Conservation (phyloP, 92 coral and sea anemone species). For the Meandrina meandrites region DNA sequence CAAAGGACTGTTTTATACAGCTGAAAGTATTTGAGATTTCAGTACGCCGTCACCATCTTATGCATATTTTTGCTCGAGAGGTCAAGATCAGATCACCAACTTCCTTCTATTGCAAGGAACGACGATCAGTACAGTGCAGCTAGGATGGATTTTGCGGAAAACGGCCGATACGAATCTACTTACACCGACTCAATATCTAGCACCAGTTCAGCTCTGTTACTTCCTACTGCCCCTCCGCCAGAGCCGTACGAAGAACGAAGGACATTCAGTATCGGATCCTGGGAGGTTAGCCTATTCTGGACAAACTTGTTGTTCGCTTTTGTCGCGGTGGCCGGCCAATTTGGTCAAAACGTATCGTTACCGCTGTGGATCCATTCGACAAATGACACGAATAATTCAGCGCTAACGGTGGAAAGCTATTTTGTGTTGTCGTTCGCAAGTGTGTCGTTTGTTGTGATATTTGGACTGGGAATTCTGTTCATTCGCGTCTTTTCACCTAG, state of each 20-base stretch:
- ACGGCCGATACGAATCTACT: neutral
- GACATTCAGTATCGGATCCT: conserved; percentile 45
- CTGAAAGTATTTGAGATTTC: no score
- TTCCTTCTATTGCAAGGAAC: neutral
- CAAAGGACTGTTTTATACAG: no score
- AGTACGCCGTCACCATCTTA: no score
- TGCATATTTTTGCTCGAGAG: no score
- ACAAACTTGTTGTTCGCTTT: conserved; percentile 68
- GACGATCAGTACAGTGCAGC: neutral
- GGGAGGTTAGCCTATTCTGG: conserved; percentile 35
- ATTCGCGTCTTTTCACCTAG: conserved; percentile 50
- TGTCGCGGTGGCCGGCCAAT: conserved; percentile 61
- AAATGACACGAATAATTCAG: conserved; percentile 5
- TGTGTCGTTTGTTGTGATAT: conserved; percentile 69
- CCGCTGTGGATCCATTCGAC: conserved; percentile 81
- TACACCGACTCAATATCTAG: neutral
- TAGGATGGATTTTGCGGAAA: neutral
- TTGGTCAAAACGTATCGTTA: conserved; percentile 67
- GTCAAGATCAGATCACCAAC: neutral
- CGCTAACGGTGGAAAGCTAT: conserved; percentile 60
- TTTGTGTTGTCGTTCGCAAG: conserved; percentile 73
- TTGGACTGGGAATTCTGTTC: conserved; percentile 53
- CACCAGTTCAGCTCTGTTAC: neutral
- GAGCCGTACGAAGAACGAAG: neutral
- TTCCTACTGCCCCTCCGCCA: neutral